Conservation (phyloP, 1,140 invertebrate species). For the Pseudobourletiella spinata region DNA sequence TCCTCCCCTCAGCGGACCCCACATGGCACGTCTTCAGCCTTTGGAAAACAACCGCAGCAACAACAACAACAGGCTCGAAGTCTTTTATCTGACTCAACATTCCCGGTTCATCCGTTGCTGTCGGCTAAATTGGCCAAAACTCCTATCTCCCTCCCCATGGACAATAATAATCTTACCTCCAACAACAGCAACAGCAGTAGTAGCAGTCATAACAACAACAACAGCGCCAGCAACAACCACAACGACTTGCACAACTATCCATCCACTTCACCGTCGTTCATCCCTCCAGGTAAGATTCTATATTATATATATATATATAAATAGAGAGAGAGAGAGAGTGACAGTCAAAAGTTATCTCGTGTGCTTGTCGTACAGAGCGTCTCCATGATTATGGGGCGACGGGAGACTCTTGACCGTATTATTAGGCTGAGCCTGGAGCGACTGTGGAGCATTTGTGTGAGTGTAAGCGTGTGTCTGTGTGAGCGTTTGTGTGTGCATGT, state of each 20-base stretch:
- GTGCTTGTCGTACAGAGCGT: too few relatives aligned
- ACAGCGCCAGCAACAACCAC: too few relatives aligned
- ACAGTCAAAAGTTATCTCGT: too few relatives aligned
- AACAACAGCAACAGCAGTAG: constrained; percentile 18
- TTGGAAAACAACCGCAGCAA: constrained; percentile 7
- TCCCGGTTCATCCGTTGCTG: constrained; percentile 30
- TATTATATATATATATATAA: too few relatives aligned
- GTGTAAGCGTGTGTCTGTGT: too few relatives aligned
- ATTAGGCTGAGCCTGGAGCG: too few relatives aligned
- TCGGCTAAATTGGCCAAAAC: constrained; percentile 29
- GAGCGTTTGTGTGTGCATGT: too few relatives aligned
- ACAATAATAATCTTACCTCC: constrained; percentile 31
- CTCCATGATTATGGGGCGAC: too few relatives aligned
- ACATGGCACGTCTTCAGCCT: background rate
- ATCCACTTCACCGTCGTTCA: constrained; percentile 32
- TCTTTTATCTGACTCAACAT: constrained; percentile 27
- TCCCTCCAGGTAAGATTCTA: constrained; percentile 34
- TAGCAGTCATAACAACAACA: constrained; percentile 5
- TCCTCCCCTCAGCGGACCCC: constrained; percentile 17
- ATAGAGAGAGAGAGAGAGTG: too few relatives aligned
- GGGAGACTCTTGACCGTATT: too few relatives aligned
- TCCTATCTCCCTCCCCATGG: constrained; percentile 20
- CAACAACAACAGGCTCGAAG: constrained; percentile 18
- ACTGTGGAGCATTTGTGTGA: too few relatives aligned
- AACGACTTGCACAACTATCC: constrained; percentile 28